Base-by-base conservation (phyloP, 30 jellyfish, hydroid and myxozoan species). In the Catostylus mosaicus region DNA sequence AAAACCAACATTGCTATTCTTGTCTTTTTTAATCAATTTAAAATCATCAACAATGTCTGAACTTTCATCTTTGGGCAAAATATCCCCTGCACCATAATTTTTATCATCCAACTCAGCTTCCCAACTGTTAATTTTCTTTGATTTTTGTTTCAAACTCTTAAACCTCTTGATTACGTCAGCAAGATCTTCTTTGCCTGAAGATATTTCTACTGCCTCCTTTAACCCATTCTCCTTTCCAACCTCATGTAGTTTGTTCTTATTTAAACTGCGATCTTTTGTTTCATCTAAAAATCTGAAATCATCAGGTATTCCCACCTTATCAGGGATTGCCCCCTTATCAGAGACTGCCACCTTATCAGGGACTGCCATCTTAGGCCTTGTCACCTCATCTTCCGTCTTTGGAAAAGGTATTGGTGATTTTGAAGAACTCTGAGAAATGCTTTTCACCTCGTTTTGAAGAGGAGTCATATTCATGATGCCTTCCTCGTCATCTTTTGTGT, bases 131-230 rank as follows among this genome's bases (percentile, higher is more conserved):
- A 11, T 32, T 14, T n/a, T 30, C 33, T 76, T 35, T 56, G 87
- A 76, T 32, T 60, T 76, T 67, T 50, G 24, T 56, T 76, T 76
- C 77, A 76, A 27, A 56, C 26, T 32, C 36, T 76, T 76, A 38
- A 27, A 76, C 40, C 87, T 76, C 67, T 30, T 38, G 22, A 76
- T 76, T 24, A 76, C 16, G 38, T 56, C 75, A 22, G 77, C 37
- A 24, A 76, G 65, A 22, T 35, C 67, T 31, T 76, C 87, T 38
- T 57, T 76, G 36, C 56, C 40, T 3, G 56, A 24, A 23, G 30
- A 19, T 10, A 30, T 31, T 3, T 36, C 66, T 1, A 16, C 9
- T 38, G 3, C 38, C 37, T 24, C 36, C 27, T 68, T 24, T 1
- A 23, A 32, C 34, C 6, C 36, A 0, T 30, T 30, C n/a, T 18